These are phyloP conservation scores for Elegia similella DNA, from an alignment of 2,888 invertebrate species.

Conservation along the genomic window DNA sequence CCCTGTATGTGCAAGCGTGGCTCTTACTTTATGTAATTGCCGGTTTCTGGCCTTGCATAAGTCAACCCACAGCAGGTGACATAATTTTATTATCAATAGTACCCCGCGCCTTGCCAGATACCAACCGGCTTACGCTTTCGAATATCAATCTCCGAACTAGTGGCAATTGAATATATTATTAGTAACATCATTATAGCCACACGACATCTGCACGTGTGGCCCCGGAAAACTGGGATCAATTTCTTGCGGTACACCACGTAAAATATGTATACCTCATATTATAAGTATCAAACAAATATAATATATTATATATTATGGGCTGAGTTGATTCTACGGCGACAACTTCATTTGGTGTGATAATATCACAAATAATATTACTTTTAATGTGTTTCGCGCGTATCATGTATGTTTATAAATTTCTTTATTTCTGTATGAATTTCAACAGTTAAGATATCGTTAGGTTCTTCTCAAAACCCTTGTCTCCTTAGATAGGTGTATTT, in stretches of 20 bases:
- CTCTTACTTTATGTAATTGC: slow-evolving; percentile 48
- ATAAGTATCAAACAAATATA: background rate
- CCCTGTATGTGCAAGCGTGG: background rate
- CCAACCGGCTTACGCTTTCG: slow-evolving; percentile 9
- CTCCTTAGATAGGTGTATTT: no score
- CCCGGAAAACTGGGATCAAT: slow-evolving; percentile 10
- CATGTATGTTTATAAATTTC: no score
- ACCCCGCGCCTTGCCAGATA: slow-evolving; percentile 23
- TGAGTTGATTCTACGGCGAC: no score
- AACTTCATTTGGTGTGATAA: no score
- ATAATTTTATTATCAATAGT: slow-evolving; percentile 45
- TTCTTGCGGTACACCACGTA: slow-evolving; percentile 3
- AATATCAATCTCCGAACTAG: background rate
- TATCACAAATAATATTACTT: no score
- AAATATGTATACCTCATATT: background rate
- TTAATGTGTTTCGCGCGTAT: no score
- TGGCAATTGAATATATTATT: slow-evolving; percentile 1
- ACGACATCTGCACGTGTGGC: background rate
- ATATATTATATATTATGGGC: no score
- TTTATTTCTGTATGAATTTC: no score
- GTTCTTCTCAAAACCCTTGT: no score
- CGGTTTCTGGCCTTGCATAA: slow-evolving; percentile 39
- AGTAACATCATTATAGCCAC: slow-evolving; percentile 5
- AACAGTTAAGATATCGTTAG: no score
- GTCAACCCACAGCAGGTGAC: slow-evolving; percentile 39